phyloP scores from a whole-genome alignment of 2,113 vertebrate genomes.

The Hiodon alosoides region DNA sequence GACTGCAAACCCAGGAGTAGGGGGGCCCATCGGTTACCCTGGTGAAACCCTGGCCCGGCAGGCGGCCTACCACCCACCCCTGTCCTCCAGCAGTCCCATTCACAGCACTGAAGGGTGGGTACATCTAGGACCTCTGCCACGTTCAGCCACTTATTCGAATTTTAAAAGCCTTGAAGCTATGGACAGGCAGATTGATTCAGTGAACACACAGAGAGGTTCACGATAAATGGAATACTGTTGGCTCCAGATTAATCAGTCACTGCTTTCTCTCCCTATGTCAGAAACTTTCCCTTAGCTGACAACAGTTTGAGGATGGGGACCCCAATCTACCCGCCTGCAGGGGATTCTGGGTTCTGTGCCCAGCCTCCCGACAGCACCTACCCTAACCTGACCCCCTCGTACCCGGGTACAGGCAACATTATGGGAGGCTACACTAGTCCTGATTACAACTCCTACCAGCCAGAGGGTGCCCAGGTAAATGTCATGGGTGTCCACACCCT shows the following conservation, averaged over 20 bases:
- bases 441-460: slow-evolving; percentile 41
- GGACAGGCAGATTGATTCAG: no score
- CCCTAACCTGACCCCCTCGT: slow-evolving; percentile 32
- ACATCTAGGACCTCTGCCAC: not conserved
- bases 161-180: no score
- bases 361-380: slow-evolving; percentile 60
- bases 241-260: not conserved
- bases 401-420: slow-evolving; percentile 45
- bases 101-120: slow-evolving; percentile 77
- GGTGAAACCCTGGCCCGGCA: slow-evolving; percentile 59
- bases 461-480: slow-evolving; percentile 57
- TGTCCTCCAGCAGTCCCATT: slow-evolving; percentile 90
- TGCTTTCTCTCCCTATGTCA: slow-evolving; percentile 32
- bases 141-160: no score
- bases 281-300: slow-evolving; percentile 63
- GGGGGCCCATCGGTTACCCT: slow-evolving; percentile 46
- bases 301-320: slow-evolving; percentile 64
- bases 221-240: not conserved
- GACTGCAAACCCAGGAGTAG: slow-evolving; percentile 65
- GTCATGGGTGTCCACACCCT: slow-evolving; percentile 54
- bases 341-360: slow-evolving; percentile 68
- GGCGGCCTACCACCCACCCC: slow-evolving; percentile 55
- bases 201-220: not conserved
- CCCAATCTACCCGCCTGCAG: slow-evolving; percentile 56
- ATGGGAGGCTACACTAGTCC: slow-evolving; percentile 43